Base-by-base conservation (phyloP, 1,140 invertebrate genomes). In the Bombus impatiens region DNA sequence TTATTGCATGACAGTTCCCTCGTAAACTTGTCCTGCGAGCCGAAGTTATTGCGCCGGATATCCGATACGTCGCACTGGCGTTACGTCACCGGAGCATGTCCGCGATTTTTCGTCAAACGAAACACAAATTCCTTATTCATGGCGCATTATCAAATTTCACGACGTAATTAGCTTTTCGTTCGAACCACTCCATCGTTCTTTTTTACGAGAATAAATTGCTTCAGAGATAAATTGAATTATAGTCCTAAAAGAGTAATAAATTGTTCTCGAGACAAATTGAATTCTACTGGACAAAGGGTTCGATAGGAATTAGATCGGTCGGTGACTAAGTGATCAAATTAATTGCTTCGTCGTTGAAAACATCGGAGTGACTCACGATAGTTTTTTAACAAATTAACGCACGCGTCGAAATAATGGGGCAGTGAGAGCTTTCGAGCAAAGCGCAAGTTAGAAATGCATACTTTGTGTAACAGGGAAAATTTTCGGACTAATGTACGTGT, bases 1-100 rank as follows among this genome's bases (percentile, higher is more conserved):
- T 90, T 90, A 89, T 89, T 84, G 84, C 85, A 89, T 84, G 88
- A 89, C 80, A 89, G 88, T 84, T 89, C 68, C 88, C 47, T 89
- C 88, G 86, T 90, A 90, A 89, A 90, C 81, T 89, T 78, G 77
- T 81, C 77, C 74, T 59, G 6, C 1, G 59, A 47, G 53, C 32
- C 78, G n/a, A 62, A 67, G 89, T 90, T 81, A 89, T 72, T 80
- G 32, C 78, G 32, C 42, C 88, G 88, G 88, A 89, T 86, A 89
- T 89, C 87, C 84, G 84, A 89, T 86, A 86, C 42, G 62, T 59
- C 68, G 75, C 68, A 62, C 47, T 71, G 84, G 67, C 35, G 67
- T 89, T 88, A 76, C 65, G 70, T 89, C 70, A 65, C 44, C 18
- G 32, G 32, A 72, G 67, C 70, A 13, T 18, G 15, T 25, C 3